Percentiles rank a stretch among this genome's conserved stretches.
Evolutionary conservation across 2,797 vertebrate genomes (phyloP).

Genomic region (Periparus ater): DNA sequence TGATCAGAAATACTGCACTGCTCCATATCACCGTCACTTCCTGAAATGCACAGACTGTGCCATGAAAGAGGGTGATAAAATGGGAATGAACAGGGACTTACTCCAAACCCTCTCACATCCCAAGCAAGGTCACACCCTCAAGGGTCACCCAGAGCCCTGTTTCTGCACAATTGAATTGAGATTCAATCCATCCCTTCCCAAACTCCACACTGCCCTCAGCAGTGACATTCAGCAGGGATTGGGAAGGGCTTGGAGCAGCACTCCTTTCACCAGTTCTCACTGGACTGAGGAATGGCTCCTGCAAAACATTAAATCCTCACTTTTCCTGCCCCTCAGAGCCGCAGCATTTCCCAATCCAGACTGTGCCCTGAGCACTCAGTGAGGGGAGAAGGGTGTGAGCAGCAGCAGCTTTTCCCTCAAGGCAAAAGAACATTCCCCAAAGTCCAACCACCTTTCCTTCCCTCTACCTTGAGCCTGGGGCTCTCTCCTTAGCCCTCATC

Average conservation of each 20-base stretch:
- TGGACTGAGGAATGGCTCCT: neutral
- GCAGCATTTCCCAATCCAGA: neutral
- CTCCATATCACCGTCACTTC: fast-evolving
- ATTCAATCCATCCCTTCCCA: neutral
- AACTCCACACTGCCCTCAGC: neutral
- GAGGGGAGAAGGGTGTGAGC: fast-evolving
- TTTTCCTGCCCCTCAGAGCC: neutral
- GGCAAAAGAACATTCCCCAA: neutral
- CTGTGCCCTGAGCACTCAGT: neutral
- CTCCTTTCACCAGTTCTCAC: neutral
- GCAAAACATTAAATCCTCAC: slow-evolving; percentile 27
- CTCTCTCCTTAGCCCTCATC: too few relatives aligned
- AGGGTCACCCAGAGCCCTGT: neutral
- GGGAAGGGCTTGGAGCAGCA: neutral
- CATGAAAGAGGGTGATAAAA: neutral
- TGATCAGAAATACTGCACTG: neutral
- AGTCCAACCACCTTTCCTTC: neutral
- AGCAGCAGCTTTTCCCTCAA: neutral
- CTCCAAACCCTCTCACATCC: neutral
- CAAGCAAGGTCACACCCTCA: neutral
- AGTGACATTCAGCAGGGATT: neutral
- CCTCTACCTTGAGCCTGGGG: neutral
- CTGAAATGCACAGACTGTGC: fast-evolving
- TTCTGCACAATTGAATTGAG: neutral
- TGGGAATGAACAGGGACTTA: neutral